Evolutionary conservation across 1,140 invertebrate species (phyloP).

Genomic region (Cyclargus thomasi): DNA sequence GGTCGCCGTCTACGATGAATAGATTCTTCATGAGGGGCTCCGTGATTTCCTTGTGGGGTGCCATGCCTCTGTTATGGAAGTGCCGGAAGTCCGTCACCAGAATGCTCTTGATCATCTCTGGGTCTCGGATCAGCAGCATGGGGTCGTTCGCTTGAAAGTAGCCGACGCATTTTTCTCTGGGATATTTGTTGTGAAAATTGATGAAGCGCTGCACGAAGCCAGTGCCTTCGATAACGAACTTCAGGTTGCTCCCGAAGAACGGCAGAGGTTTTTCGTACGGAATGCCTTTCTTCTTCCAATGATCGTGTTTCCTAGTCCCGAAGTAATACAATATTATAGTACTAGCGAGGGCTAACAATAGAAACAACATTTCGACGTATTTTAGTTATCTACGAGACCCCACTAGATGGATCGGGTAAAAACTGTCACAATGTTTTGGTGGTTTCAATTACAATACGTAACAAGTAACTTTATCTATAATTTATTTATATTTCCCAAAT

Average conservation of each 20-base stretch:
- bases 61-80: constrained; percentile 14
- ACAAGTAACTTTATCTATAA: too few species aligned
- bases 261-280: constrained; percentile 21
- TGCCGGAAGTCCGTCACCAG: constrained; percentile 11
- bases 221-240: constrained; percentile 1
- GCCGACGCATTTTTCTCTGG: constrained; percentile 15
- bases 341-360: background rate
- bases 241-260: constrained; percentile 23
- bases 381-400: background rate
- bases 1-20: constrained; percentile 5
- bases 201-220: constrained; percentile 7
- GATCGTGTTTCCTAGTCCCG: constrained; percentile 25
- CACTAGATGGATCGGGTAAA: too few species aligned
- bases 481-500: too few species aligned
- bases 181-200: constrained; percentile 12
- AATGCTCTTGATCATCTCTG: constrained; percentile 8
- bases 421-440: too few species aligned
- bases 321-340: constrained; percentile 21
- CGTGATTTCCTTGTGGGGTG: constrained; percentile 4
- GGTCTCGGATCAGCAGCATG: constrained; percentile 14
- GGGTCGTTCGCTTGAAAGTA: constrained; percentile 17
- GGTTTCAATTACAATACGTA: too few species aligned
- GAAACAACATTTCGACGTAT: background rate
- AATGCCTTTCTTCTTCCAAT: constrained; percentile 26
- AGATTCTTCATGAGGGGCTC: constrained; percentile 16